These are phyloP conservation scores for Incurvaria masculella DNA, from an alignment of 2,888 invertebrate species.

Conservation along the genomic window DNA sequence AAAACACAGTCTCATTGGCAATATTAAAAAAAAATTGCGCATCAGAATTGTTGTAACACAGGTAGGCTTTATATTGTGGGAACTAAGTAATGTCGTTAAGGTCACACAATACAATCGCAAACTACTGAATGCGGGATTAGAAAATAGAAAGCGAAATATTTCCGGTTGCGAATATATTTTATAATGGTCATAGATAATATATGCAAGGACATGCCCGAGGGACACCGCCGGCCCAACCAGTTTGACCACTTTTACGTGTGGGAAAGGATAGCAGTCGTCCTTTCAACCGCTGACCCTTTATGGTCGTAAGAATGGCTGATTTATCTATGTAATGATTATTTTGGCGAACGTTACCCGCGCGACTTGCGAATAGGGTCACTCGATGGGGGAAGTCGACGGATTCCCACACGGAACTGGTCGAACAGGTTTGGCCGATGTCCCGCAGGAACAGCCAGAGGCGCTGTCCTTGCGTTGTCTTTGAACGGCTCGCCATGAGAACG, in stretches of 20 bases:
- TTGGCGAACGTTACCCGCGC: neutral
- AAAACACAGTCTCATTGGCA: too few relatives aligned
- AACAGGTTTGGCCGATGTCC: slow-evolving; percentile 29
- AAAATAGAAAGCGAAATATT: neutral
- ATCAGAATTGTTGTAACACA: too few relatives aligned
- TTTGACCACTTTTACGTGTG: slow-evolving; percentile 41
- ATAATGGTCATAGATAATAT: neutral
- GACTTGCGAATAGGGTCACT: slow-evolving; percentile 18
- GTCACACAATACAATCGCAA: too few relatives aligned
- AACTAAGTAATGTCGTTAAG: too few relatives aligned
- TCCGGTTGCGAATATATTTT: neutral
- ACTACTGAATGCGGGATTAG: neutral
- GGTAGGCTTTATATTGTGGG: too few relatives aligned
- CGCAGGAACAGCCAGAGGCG: slow-evolving; percentile 27
- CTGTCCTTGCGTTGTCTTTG: neutral
- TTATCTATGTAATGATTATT: too few relatives aligned
- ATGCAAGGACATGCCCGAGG: slow-evolving; percentile 20
- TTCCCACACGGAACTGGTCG: slow-evolving; percentile 45
- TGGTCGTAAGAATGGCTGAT: slow-evolving; percentile 26
- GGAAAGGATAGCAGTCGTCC: slow-evolving; percentile 33
- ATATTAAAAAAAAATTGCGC: too few relatives aligned
- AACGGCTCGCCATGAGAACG: neutral
- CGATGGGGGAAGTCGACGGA: slow-evolving; percentile 25
- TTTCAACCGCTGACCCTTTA: slow-evolving; percentile 34
- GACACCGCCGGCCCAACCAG: slow-evolving; percentile 34